Percentiles rank a stretch among this genome's conserved stretches.
Conservation (phyloP, 2,888 invertebrate species). For the Schizotus pectinicornis region DNA sequence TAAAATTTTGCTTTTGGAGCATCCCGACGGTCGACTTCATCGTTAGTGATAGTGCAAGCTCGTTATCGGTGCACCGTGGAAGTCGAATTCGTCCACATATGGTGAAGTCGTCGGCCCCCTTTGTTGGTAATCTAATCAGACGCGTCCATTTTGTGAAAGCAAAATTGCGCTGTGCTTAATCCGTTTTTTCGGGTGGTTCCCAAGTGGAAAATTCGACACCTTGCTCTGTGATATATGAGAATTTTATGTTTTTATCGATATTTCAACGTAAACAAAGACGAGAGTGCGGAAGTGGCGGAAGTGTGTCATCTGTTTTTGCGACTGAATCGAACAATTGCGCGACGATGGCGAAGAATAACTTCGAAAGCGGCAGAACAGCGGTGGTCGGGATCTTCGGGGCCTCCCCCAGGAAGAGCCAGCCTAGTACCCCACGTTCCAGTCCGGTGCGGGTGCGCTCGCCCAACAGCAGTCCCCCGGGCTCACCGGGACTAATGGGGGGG, state of each 20-base stretch:
- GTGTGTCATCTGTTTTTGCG: slow-evolving; percentile 9
- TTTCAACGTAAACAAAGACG: slow-evolving; percentile 3
- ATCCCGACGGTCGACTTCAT: slow-evolving; percentile 32
- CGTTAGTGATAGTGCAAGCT: slow-evolving; percentile 37
- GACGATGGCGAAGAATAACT: slow-evolving; percentile 52
- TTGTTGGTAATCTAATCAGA: slow-evolving; percentile 50
- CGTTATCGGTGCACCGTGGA: slow-evolving; percentile 19
- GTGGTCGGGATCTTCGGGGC: slow-evolving; percentile 6
- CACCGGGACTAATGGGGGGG: slow-evolving; percentile 58
- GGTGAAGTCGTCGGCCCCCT: slow-evolving; percentile 43
- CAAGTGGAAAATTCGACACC: slow-evolving; percentile 52
- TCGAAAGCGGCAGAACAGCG: slow-evolving; percentile 42
- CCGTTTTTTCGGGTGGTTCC: slow-evolving; percentile 40
- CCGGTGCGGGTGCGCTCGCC: slow-evolving; percentile 28
- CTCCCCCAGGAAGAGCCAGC: background rate
- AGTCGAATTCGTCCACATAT: slow-evolving; percentile 38
- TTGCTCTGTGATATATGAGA: slow-evolving; percentile 52
- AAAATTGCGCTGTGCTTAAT: slow-evolving; percentile 46
- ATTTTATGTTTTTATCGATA: slow-evolving; percentile 6
- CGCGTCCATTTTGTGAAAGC: slow-evolving; percentile 58
- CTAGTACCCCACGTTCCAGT: slow-evolving; percentile 20
- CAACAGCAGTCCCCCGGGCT: slow-evolving; percentile 46
- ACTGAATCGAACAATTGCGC: slow-evolving; percentile 21
- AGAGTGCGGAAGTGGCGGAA: slow-evolving; percentile 13
- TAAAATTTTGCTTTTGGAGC: slow-evolving; percentile 3